Evolutionary conservation across 2,888 invertebrate species (phyloP), one percentile per base, ranked within the genome.

Genomic region (Phlogophora meticulosa): DNA sequence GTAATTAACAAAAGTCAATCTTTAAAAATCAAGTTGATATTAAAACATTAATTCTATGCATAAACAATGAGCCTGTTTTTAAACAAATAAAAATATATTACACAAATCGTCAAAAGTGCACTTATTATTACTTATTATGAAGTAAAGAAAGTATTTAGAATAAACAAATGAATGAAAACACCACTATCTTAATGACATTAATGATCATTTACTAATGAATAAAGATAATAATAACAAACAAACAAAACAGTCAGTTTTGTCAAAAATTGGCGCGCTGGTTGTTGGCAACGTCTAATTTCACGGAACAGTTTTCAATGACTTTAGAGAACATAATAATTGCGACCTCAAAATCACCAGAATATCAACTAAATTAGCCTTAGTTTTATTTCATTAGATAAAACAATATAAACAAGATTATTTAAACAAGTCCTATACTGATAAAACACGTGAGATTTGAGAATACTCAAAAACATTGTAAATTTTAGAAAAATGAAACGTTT

Each of bases 191-290:
- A 13, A 45, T 22, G 17, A 28, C 46, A 61, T 1, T 32, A 32
- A 22, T n/a, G 0, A 28, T 1, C n/a, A 32, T 9, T 4, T 17
- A 46, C 0, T 4, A 13, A 5, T 11, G 7, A 5, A 0, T 9
- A 4, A 10, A 11, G 1, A 32, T 0, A 32, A 15, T 13, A 11
- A 34, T 3, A 20, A 1, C 34, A 42, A 10, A 32, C 1, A 20
- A 11, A 36, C 17, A 43, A 22, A 49, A 22, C 43, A 65, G 28
- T 4, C 9, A 0, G 0, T 42, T 3, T 5, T 46, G 63, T 62
- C 55, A 46, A 43, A 71, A 56, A 24, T 51, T 61, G 46, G 62
- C 72, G 78, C 62, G 62, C 38, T 22, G 11, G 3, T 36, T 42
- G 42, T 13, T 20, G 10, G 3, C n/a, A 15, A 43, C 62, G 46